phyloP scores from a whole-genome alignment of 2,797 vertebrate genomes.

The Rousettus madagascariensis region DNA sequence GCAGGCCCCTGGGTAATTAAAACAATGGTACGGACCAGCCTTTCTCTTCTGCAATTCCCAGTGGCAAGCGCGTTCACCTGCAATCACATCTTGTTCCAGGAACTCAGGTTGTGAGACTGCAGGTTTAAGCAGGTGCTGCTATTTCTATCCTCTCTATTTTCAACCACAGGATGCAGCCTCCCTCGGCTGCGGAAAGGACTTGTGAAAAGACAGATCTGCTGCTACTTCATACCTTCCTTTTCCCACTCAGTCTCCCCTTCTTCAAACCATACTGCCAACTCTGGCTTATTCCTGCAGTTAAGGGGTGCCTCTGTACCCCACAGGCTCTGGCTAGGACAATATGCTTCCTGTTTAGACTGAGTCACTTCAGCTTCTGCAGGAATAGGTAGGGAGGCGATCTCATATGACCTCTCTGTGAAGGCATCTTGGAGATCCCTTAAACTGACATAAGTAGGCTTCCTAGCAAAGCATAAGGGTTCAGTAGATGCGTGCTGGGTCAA shows the following conservation, averaged over 20 bases:
- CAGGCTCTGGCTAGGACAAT: background rate
- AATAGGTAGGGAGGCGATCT: background rate
- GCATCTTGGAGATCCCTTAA: background rate
- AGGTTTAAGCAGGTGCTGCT: slow-evolving; percentile 67
- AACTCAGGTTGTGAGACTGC: slow-evolving; percentile 26
- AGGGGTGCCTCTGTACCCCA: background rate
- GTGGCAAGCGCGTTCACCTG: background rate
- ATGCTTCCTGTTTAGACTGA: background rate
- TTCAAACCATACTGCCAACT: background rate
- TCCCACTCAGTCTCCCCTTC: background rate
- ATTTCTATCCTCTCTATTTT: slow-evolving; percentile 66
- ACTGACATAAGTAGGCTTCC: background rate
- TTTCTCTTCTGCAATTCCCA: background rate
- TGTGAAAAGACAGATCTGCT: background rate
- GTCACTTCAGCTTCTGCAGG: background rate
- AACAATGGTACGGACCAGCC: background rate
- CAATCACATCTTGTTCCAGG: background rate
- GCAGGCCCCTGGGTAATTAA: background rate
- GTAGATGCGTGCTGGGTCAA: background rate
- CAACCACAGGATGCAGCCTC: slow-evolving; percentile 42
- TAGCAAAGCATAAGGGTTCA: background rate
- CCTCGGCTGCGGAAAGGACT: background rate
- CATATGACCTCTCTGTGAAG: background rate
- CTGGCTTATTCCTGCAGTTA: background rate
- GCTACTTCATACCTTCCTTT: background rate